A percentile compares a stretch with the other conserved stretches of the same genome.
These are phyloP conservation scores for Noctua comes DNA, from an alignment of 2,888 invertebrate genomes.

Conservation along the genomic window DNA sequence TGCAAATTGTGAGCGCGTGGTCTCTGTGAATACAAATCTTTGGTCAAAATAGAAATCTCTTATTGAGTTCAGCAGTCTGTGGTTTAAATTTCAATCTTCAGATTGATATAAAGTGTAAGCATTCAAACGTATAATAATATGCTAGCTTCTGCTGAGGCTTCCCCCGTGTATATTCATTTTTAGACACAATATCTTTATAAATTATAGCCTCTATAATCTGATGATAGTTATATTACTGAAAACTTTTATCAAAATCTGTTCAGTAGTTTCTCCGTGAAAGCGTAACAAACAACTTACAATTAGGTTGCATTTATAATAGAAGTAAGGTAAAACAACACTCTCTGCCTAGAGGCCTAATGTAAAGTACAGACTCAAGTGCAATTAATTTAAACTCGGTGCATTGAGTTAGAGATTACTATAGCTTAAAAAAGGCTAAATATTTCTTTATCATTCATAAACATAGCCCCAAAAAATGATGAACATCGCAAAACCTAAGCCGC, in stretches of 20 bases:
- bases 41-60: not conserved
- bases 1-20: not conserved
- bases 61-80: not conserved
- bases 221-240: not conserved
- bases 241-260: not conserved
- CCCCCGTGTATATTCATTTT: not conserved
- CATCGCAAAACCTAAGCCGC: slow-evolving; percentile 32
- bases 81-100: not conserved
- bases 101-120: not conserved
- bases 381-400: not conserved
- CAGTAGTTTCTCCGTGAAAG: not conserved
- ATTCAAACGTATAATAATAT: not conserved
- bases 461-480: slow-evolving; percentile 38
- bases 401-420: not conserved
- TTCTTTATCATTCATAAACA: slow-evolving; percentile 1
- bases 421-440: not conserved
- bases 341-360: not conserved
- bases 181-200: not conserved
- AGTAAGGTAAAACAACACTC: not conserved
- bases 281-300: not conserved
- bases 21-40: not conserved
- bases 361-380: not conserved
- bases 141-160: not conserved
- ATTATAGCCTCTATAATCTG: not conserved
- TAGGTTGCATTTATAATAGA: not conserved